Evolutionary conservation across 2,113 vertebrate species (phyloP).

Genomic region (Myotis brandtii): DNA sequence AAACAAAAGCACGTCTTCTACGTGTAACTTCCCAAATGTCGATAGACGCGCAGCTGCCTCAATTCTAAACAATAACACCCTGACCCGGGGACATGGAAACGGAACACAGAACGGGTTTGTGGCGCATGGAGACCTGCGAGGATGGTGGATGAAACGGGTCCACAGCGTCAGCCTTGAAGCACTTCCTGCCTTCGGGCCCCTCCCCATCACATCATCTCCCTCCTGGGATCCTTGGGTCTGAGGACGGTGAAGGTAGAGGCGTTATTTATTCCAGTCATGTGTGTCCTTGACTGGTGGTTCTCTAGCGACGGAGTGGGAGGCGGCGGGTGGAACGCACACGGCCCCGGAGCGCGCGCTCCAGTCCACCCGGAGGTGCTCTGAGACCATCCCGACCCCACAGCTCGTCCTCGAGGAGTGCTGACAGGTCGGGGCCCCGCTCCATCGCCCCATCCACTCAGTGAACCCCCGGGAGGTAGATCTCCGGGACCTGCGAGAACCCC

Average conservation of each 20-base stretch:
- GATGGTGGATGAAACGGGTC: background rate
- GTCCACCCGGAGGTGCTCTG: background rate
- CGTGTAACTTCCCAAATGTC: background rate
- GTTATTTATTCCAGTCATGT: background rate
- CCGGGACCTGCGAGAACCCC: background rate
- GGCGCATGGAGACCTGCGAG: background rate
- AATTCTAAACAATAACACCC: background rate
- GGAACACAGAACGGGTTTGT: background rate
- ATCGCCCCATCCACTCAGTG: background rate
- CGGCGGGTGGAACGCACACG: accelerated
- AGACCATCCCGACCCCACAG: accelerated
- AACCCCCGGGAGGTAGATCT: background rate
- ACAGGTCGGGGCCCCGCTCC: background rate
- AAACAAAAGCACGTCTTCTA: background rate
- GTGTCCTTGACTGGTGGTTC: background rate
- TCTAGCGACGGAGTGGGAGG: background rate
- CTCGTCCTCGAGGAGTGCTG: background rate
- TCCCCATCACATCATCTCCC: background rate
- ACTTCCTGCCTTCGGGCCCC: background rate
- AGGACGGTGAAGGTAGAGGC: background rate
- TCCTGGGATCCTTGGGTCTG: background rate
- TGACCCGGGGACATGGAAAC: background rate
- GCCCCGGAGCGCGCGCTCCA: background rate
- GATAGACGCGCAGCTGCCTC: background rate
- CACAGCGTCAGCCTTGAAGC: background rate